Conservation (phyloP, 1,140 invertebrate genomes). For the Ceratosolen solmsi region DNA sequence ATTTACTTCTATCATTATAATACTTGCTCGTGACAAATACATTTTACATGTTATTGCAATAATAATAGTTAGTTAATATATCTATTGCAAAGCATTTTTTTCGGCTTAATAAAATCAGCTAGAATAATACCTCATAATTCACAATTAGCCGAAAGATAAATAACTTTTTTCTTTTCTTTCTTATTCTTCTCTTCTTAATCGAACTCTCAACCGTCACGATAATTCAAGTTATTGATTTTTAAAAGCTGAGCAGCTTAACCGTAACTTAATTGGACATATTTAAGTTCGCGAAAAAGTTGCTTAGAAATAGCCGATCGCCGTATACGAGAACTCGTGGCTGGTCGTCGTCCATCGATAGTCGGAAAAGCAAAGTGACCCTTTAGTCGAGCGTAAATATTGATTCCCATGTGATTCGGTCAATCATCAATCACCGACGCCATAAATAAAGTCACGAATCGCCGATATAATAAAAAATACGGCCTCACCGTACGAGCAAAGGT, state of each 20-base stretch:
- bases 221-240: background rate
- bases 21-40: background rate
- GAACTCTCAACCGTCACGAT: background rate
- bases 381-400: background rate
- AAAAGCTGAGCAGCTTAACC: background rate
- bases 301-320: background rate
- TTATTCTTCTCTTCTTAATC: background rate
- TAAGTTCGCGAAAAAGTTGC: background rate
- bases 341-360: background rate
- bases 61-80: background rate
- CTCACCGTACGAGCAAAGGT: too few species aligned
- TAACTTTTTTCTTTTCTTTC: too few species aligned
- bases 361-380: background rate
- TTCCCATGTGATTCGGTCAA: background rate
- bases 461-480: background rate
- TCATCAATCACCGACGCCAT: background rate
- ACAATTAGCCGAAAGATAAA: background rate
- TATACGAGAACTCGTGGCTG: too few species aligned
- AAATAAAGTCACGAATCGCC: conserved; percentile 6
- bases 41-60: background rate
- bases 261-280: background rate
- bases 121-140: background rate
- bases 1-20: background rate
- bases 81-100: background rate
- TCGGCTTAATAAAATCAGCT: background rate